A percentile compares a stretch with the other conserved stretches of the same genome.
phyloP scores from a whole-genome alignment of 2,888 invertebrate genomes.

The Spialia ferax region DNA sequence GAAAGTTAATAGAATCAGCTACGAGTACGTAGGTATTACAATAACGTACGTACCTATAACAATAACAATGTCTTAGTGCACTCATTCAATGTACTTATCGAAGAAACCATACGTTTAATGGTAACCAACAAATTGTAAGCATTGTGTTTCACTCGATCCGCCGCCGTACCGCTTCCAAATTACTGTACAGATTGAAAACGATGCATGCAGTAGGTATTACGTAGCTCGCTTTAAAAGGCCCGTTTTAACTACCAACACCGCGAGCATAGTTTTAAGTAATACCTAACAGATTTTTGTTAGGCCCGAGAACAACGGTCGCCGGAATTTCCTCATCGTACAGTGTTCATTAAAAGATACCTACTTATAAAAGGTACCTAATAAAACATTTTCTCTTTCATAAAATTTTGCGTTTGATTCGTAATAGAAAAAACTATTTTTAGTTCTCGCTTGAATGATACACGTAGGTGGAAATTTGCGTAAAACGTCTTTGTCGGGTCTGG shows the following conservation, averaged over 20 bases:
- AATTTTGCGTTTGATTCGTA: background rate
- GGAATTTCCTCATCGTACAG: slow-evolving; percentile 21
- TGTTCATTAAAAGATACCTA: slow-evolving; percentile 25
- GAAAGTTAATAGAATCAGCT: no score
- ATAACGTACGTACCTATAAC: no score
- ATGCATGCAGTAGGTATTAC: slow-evolving; percentile 38
- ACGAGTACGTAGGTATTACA: no score
- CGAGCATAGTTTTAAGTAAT: slow-evolving; percentile 34
- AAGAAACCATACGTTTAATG: slow-evolving; percentile 15
- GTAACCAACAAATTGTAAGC: slow-evolving; percentile 30
- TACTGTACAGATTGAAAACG: slow-evolving; percentile 37
- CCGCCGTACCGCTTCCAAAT: slow-evolving; percentile 28
- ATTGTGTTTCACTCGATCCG: slow-evolving; percentile 35
- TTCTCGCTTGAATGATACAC: background rate
- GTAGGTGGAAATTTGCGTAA: slow-evolving; percentile 25
- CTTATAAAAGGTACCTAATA: background rate
- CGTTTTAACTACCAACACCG: slow-evolving; percentile 33
- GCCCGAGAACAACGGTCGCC: slow-evolving; percentile 15
- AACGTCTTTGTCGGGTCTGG: slow-evolving; percentile 43
- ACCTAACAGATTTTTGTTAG: slow-evolving; percentile 33
- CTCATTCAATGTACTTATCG: background rate
- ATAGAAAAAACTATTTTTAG: slow-evolving; percentile 16
- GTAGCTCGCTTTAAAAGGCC: slow-evolving; percentile 37
- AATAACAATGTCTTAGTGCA: no score
- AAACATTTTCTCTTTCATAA: no score